Conservation (phyloP, 2,113 vertebrate genomes). For the Apistogramma diplotaenia region DNA sequence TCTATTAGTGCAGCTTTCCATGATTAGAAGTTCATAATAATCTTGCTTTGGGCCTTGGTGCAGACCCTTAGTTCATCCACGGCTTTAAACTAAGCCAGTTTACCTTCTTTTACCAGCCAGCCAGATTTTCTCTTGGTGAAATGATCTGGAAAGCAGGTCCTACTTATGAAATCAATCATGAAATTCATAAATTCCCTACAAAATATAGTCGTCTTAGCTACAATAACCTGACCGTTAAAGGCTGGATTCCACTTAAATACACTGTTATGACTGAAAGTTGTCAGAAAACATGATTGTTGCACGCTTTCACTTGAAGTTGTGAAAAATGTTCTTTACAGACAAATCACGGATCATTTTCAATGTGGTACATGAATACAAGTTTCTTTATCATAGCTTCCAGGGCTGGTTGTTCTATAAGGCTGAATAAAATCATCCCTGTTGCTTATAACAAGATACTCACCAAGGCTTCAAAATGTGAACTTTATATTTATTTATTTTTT, state of each 20-base stretch:
- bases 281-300: not conserved
- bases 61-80: not conserved
- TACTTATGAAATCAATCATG: too few relatives aligned
- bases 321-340: not conserved
- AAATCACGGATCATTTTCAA: not conserved
- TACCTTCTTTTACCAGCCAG: not conserved
- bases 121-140: not conserved
- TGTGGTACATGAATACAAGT: not conserved
- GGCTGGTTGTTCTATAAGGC: not conserved
- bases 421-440: not conserved
- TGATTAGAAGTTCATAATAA: not conserved
- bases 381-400: fast-evolving
- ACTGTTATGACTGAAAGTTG: not conserved
- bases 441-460: not conserved
- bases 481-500: too few relatives aligned
- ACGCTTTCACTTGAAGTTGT: fast-evolving
- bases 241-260: not conserved
- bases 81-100: not conserved
- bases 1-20: not conserved
- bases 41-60: not conserved
- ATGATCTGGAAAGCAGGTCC: too few relatives aligned
- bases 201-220: not conserved
- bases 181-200: not conserved
- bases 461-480: not conserved
- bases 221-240: not conserved